Conservation (phyloP, 2,113 vertebrate species). For the Nannobrachium achirus region DNA sequence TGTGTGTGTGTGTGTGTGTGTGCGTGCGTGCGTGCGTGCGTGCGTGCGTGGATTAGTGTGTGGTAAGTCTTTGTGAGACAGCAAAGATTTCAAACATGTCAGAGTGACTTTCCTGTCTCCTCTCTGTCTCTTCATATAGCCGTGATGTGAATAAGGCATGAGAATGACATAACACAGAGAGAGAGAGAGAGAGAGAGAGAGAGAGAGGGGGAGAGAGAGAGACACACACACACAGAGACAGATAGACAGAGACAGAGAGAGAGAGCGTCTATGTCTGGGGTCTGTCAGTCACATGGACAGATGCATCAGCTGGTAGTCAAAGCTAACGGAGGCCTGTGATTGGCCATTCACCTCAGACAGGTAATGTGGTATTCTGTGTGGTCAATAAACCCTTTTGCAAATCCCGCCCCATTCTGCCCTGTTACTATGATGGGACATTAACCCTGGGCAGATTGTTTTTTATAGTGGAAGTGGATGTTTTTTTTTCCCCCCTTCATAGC, state of each 20-base stretch:
- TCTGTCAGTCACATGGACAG: conserved; percentile 45
- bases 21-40: conserved; percentile 5
- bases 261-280: conserved; percentile 25
- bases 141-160: conserved; percentile 47
- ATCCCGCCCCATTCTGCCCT: no score
- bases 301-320: conserved; percentile 39
- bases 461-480: no score
- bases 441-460: no score
- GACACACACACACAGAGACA: no score
- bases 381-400: no score
- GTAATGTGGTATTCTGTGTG: conserved; percentile 47
- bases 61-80: background rate
- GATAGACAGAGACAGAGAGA: background rate
- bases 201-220: background rate
- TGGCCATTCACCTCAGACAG: conserved; percentile 17
- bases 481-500: no score
- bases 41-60: background rate
- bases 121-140: conserved; percentile 40
- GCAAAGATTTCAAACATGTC: conserved; percentile 29
- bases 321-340: conserved; percentile 28
- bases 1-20: background rate
- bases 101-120: conserved; percentile 57
- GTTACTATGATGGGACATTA: no score
- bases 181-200: conserved; percentile 4
- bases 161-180: conserved; percentile 23